phyloP scores from a whole-genome alignment of 2,888 invertebrate species.

The Orthonychiurus folsomi region DNA sequence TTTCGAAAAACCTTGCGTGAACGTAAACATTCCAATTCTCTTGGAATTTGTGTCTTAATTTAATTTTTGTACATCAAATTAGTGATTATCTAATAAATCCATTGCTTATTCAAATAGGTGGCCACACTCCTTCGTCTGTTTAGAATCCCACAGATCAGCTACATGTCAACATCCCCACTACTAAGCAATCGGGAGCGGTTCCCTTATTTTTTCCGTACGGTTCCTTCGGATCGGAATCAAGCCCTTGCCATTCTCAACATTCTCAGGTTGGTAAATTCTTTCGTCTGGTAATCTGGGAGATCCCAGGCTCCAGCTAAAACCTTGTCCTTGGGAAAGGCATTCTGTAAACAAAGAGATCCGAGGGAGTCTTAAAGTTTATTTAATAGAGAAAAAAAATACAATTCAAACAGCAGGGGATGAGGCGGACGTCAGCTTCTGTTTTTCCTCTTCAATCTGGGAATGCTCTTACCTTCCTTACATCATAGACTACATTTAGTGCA shows the following conservation, averaged over 20 bases:
- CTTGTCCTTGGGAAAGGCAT: conserved; percentile 2
- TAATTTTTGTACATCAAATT: too few species aligned
- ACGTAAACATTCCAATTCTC: background rate
- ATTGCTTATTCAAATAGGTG: conserved; percentile 45
- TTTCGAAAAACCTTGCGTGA: background rate
- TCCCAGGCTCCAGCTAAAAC: background rate
- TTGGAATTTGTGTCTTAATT: too few species aligned
- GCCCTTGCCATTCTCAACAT: conserved; percentile 51
- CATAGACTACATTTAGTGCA: too few species aligned
- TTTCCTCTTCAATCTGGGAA: too few species aligned
- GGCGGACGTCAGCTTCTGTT: background rate
- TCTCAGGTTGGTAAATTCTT: conserved; percentile 45
- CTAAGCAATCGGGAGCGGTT: conserved; percentile 49
- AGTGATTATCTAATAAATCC: too few species aligned
- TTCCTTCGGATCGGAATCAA: conserved; percentile 52
- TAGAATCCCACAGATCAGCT: conserved; percentile 51
- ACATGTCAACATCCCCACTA: conserved; percentile 51
- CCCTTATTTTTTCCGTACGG: conserved; percentile 52
- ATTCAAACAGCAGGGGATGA: too few species aligned
- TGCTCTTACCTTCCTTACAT: too few species aligned
- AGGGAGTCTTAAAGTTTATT: too few species aligned
- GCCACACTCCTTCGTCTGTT: conserved; percentile 50
- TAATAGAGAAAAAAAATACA: too few species aligned
- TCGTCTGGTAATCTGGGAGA: background rate
- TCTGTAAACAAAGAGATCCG: too few species aligned